phyloP scores from a whole-genome alignment of 2,888 invertebrate species.

The Thera britannica region DNA sequence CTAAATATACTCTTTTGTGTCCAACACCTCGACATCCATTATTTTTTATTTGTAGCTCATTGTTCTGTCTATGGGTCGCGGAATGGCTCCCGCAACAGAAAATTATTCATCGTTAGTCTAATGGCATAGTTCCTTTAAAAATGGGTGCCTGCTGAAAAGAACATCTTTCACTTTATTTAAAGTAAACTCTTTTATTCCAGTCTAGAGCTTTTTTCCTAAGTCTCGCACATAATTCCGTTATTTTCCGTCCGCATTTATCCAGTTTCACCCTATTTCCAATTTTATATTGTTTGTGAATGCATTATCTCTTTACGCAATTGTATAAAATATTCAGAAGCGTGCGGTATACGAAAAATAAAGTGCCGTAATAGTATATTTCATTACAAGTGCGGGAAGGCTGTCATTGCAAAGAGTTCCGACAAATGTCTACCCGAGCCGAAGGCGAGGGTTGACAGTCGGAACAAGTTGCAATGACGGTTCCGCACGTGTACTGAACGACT shows the following conservation, averaged over 20 bases:
- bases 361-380: too few relatives aligned
- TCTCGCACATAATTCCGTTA: constrained; percentile 5
- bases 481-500: too few relatives aligned
- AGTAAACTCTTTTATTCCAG: not conserved
- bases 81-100: constrained; percentile 52
- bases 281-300: constrained; percentile 26
- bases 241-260: constrained; percentile 19
- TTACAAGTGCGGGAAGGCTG: too few relatives aligned
- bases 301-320: constrained; percentile 26
- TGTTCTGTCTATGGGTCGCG: constrained; percentile 56
- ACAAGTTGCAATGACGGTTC: too few relatives aligned
- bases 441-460: too few relatives aligned
- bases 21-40: constrained; percentile 59
- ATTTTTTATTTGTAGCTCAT: constrained; percentile 73
- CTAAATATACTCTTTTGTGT: constrained; percentile 54
- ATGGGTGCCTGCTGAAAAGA: constrained; percentile 17
- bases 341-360: constrained; percentile 27
- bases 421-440: too few relatives aligned
- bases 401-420: too few relatives aligned
- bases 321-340: constrained; percentile 29
- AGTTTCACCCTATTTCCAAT: constrained; percentile 23
- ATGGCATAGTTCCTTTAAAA: constrained; percentile 32
- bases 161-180: constrained; percentile 7
- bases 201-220: constrained; percentile 5
- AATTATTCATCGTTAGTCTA: constrained; percentile 48